A percentile compares a stretch with the other conserved stretches of the same genome.
These are phyloP conservation scores for Tryphoninae sp. DNA, from an alignment of 2,888 invertebrate species.

Conservation along the genomic window DNA sequence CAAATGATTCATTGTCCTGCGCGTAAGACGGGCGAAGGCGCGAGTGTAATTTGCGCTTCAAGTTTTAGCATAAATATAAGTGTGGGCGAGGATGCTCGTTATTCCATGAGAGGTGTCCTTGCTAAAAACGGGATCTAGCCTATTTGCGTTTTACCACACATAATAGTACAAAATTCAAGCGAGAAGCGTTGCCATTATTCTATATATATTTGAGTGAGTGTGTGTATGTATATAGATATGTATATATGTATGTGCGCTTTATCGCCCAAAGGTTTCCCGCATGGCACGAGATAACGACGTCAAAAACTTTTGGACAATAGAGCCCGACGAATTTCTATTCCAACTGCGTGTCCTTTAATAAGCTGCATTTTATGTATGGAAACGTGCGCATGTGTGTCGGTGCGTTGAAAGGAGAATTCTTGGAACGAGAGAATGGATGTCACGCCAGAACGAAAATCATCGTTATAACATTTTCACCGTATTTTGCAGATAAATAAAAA, in stretches of 20 bases:
- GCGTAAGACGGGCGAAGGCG: constrained; percentile 41
- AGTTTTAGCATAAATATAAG: constrained; percentile 67
- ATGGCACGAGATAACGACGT: constrained; percentile 44
- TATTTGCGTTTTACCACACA: constrained; percentile 11
- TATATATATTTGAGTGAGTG: neutral
- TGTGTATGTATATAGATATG: neutral
- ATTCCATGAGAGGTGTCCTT: constrained; percentile 27
- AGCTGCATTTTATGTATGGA: neutral
- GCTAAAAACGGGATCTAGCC: constrained; percentile 57
- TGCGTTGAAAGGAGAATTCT: neutral
- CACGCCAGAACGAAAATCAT: no score
- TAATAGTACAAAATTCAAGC: constrained; percentile 12
- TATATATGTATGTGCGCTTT: neutral
- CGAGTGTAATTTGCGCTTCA: constrained; percentile 61
- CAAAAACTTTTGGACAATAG: constrained; percentile 69
- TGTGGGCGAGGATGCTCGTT: constrained; percentile 17
- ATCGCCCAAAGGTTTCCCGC: neutral
- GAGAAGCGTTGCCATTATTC: neutral
- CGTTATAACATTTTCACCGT: neutral
- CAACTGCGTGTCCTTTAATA: constrained; percentile 21
- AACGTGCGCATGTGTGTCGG: neutral
- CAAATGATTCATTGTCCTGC: constrained; percentile 65
- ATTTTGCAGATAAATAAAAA: neutral
- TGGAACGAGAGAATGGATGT: no score
- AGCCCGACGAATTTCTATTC: constrained; percentile 44